Percentiles rank a stretch among this genome's conserved stretches.
Evolutionary conservation across 2,888 invertebrate species (phyloP).

Genomic region (Habrosyne pyritoides): DNA sequence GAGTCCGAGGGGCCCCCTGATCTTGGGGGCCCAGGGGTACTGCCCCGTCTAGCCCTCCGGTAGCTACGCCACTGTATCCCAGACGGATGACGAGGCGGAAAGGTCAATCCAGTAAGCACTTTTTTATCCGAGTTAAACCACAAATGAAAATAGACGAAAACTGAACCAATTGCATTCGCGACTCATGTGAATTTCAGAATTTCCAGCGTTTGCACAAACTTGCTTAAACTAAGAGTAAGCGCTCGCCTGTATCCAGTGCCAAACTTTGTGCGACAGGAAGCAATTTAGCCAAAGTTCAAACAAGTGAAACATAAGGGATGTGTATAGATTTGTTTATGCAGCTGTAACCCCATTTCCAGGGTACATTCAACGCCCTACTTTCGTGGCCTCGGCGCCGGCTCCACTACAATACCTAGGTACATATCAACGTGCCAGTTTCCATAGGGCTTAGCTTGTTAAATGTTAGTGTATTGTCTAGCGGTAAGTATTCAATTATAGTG

Average conservation of each 20-base stretch:
- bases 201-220: neutral
- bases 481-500: too few relatives aligned
- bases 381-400: conserved; percentile 47
- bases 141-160: neutral
- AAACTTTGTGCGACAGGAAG: conserved; percentile 15
- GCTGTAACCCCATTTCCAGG: conserved; percentile 51
- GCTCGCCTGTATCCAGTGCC: neutral
- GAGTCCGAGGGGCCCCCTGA: too few relatives aligned
- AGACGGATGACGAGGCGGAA: too few relatives aligned
- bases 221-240: neutral
- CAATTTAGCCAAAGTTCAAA: conserved; percentile 4
- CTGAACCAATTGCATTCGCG: neutral
- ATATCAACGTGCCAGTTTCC: neutral
- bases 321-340: conserved; percentile 35
- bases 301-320: neutral
- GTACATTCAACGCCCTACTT: conserved; percentile 64
- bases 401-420: conserved; percentile 10
- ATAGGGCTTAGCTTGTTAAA: neutral
- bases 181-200: neutral
- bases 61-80: too few relatives aligned
- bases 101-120: too few relatives aligned
- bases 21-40: too few relatives aligned
- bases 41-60: too few relatives aligned
- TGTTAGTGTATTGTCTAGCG: neutral
- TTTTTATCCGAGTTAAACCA: too few relatives aligned